These are phyloP conservation scores for Gallinago stenura DNA, from an alignment of 2,797 vertebrate genomes.

Conservation along the genomic window DNA sequence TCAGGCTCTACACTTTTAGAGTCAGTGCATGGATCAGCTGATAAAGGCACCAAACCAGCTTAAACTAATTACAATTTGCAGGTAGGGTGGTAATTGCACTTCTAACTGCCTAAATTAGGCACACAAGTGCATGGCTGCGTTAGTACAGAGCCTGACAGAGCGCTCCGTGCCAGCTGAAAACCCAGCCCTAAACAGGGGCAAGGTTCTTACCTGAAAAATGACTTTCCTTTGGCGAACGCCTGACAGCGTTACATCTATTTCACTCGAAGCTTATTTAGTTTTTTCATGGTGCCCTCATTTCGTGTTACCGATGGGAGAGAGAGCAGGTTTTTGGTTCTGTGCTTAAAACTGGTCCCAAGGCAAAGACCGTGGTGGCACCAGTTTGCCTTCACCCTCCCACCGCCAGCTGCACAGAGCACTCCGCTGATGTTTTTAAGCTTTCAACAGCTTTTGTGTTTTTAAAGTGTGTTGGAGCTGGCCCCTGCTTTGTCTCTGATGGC, in stretches of 20 bases:
- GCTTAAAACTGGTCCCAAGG: neutral
- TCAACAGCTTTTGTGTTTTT: constrained; percentile 32
- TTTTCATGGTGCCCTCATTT: neutral
- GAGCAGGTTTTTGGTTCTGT: neutral
- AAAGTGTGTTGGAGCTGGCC: neutral
- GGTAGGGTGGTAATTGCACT: constrained; percentile 30
- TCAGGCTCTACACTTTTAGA: neutral
- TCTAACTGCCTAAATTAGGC: constrained; percentile 35
- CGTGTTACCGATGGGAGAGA: neutral
- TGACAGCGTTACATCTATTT: constrained; percentile 1
- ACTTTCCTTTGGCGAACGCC: neutral
- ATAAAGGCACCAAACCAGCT: constrained; percentile 3
- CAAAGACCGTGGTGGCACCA: neutral
- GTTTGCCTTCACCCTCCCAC: constrained; percentile 11
- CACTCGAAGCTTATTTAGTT: constrained; percentile 12
- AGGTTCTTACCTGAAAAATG: neutral
- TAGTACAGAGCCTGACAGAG: neutral
- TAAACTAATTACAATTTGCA: constrained; percentile 36
- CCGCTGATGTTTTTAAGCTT: neutral
- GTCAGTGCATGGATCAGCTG: neutral
- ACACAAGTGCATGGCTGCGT: neutral
- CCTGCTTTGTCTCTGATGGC: constrained; percentile 13
- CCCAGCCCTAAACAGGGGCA: neutral
- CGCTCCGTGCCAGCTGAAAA: constrained; percentile 22
- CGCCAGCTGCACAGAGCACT: neutral